Conservation (phyloP, 2,797 vertebrate genomes). For the Scolopax rusticola region DNA sequence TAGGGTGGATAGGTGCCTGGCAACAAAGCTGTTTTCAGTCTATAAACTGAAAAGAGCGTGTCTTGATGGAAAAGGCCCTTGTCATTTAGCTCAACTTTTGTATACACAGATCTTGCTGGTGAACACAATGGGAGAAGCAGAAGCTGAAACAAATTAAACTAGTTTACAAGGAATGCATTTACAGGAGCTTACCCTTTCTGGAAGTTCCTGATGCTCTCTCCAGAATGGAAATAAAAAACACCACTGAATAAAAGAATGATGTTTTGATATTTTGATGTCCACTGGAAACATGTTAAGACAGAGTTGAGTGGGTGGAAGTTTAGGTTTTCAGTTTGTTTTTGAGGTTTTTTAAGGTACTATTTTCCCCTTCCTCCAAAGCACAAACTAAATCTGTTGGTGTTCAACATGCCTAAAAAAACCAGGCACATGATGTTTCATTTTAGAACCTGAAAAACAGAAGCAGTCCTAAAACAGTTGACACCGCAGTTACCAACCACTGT, state of each 20-base stretch:
- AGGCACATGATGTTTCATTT: neutral
- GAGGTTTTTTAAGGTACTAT: neutral
- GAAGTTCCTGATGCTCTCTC: neutral
- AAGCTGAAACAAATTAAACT: neutral
- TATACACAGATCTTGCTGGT: neutral
- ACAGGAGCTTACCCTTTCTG: neutral
- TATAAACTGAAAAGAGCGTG: neutral
- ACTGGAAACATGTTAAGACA: neutral
- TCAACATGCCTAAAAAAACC: neutral
- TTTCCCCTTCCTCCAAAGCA: neutral
- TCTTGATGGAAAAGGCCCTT: constrained; percentile 25
- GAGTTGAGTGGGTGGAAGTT: neutral
- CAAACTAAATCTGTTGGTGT: neutral
- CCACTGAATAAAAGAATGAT: neutral
- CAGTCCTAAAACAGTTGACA: neutral
- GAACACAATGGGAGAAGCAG: neutral
- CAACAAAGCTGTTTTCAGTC: constrained; percentile 14
- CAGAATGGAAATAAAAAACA: neutral
- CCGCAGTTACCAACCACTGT: neutral
- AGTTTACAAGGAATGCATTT: neutral
- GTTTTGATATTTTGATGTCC: neutral
- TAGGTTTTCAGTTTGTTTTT: neutral
- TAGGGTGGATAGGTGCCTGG: constrained; percentile 38
- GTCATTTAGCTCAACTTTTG: neutral
- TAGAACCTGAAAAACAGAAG: neutral